phyloP scores from a whole-genome alignment of 1,140 invertebrate genomes.

The Ridgeia piscesae region DNA sequence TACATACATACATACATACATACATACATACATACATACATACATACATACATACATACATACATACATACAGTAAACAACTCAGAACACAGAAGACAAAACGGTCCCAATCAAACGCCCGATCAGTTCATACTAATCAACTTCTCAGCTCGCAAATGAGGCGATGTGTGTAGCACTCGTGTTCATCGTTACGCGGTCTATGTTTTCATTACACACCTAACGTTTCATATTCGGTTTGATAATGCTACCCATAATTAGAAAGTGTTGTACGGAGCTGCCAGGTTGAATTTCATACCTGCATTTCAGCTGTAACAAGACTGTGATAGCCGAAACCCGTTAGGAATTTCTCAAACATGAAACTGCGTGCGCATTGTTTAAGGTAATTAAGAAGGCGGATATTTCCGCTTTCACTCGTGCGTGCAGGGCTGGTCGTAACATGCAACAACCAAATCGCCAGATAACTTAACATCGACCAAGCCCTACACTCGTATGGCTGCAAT shows the following conservation, averaged over 20 bases:
- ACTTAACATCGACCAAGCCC: background rate
- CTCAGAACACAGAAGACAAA: no score
- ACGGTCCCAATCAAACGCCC: no score
- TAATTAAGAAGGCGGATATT: background rate
- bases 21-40: no score
- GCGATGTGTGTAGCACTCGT: background rate
- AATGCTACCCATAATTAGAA: background rate
- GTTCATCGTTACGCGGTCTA: background rate
- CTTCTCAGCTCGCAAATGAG: no score
- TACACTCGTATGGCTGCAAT: background rate
- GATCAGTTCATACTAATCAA: no score
- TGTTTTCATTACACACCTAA: background rate
- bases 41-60: no score
- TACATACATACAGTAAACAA: no score
- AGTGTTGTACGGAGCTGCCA: background rate
- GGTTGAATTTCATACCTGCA: background rate
- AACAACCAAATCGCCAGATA: background rate
- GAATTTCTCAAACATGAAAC: background rate
- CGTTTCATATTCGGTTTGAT: background rate
- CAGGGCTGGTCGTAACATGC: background rate
- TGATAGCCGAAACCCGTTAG: background rate
- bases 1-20: no score
- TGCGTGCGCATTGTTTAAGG: background rate
- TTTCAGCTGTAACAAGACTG: background rate
- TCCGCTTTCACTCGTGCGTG: background rate